These are phyloP conservation scores for Turritopsis dohrnii DNA, from an alignment of 30 jellyfish, hydroid and myxozoan genomes.

Conservation along the genomic window DNA sequence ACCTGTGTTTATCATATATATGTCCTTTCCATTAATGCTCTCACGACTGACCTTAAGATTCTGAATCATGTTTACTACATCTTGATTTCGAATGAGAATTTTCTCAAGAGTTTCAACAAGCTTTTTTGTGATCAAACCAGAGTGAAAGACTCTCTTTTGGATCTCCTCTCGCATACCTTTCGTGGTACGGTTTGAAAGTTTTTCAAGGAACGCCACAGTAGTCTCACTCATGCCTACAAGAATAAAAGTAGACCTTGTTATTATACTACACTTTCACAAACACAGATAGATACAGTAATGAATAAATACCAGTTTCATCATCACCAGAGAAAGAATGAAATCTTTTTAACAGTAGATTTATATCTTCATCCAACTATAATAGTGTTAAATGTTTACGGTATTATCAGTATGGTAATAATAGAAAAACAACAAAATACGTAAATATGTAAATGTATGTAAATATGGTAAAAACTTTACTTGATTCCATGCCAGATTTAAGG, in stretches of 20 bases:
- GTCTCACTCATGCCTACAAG: constrained; percentile 67
- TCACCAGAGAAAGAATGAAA: constrained; percentile 53
- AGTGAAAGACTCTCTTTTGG: constrained; percentile 55
- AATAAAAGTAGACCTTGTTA: not conserved
- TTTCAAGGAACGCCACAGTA: constrained; percentile 86
- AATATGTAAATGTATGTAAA: not conserved
- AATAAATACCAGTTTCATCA: constrained; percentile 14
- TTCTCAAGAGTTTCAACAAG: constrained; percentile 59
- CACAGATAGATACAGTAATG: not conserved
- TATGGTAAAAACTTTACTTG: constrained; percentile 65
- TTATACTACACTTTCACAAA: not conserved
- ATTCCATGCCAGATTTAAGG: constrained; percentile 89
- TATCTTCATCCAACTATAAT: constrained; percentile 84
- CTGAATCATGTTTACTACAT: constrained; percentile 52
- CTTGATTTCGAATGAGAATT: constrained; percentile 50
- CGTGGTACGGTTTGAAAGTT: constrained; percentile 87
- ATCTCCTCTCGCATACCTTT: constrained; percentile 87
- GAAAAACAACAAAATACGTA: not conserved
- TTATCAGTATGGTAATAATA: not conserved
- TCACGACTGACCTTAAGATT: not conserved
- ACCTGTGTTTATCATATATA: no score
- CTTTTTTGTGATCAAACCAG: constrained; percentile 51
- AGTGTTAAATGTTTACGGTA: not conserved
- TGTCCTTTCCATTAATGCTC: no score
- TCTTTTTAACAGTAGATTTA: constrained; percentile 61